Percentiles rank a stretch among this genome's conserved stretches.
phyloP scores from a whole-genome alignment of 64 coral and sea anemone species.

The Montipora sp. region DNA sequence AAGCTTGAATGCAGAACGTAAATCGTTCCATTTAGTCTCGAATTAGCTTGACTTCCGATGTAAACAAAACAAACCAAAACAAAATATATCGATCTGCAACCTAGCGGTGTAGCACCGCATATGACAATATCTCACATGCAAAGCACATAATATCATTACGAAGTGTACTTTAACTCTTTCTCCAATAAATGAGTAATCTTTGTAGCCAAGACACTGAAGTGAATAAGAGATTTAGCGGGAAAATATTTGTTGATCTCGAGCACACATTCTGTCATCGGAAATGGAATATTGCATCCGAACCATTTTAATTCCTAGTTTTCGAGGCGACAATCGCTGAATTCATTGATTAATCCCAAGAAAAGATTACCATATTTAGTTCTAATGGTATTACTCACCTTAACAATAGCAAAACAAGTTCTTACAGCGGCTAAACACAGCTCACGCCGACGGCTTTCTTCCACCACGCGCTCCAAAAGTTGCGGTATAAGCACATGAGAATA shows the following conservation, averaged over 20 bases:
- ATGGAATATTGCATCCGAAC: background rate
- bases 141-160: too few species aligned
- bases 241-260: background rate
- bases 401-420: background rate
- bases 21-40: background rate
- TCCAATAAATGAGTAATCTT: background rate
- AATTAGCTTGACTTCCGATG: background rate
- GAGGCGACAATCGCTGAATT: background rate
- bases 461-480: background rate
- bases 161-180: background rate
- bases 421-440: background rate
- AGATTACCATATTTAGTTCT: too few species aligned
- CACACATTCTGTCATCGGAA: background rate
- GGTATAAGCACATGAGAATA: background rate
- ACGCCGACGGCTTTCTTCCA: background rate
- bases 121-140: too few species aligned
- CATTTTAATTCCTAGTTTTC: background rate
- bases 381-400: background rate
- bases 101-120: too few species aligned
- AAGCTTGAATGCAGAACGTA: background rate
- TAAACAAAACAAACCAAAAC: constrained; percentile 8
- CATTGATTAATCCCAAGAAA: background rate
- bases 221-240: background rate
- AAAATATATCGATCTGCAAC: background rate
- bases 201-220: background rate